Conservation (phyloP, 1,140 invertebrate species). For the Drosophila seguyi region DNA sequence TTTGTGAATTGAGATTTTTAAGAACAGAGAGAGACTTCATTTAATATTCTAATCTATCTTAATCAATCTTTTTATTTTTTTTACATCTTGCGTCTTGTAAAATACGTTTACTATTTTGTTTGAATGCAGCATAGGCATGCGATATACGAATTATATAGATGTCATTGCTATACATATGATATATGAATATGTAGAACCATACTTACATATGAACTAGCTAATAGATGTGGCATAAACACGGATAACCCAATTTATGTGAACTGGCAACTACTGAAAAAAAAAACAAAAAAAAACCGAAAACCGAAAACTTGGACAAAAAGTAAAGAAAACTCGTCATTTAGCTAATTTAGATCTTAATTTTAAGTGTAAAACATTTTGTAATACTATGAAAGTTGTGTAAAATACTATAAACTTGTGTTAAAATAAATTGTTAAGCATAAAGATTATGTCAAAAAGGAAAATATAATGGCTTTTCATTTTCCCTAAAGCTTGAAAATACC, state of each 20-base stretch:
- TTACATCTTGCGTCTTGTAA: conserved; percentile 64
- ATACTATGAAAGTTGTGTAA: conserved; percentile 71
- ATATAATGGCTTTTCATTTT: background rate
- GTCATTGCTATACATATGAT: conserved; percentile 53
- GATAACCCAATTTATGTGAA: conserved; percentile 48
- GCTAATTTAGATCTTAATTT: conserved; percentile 74
- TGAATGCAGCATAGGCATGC: conserved; percentile 44
- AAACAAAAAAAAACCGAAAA: conserved; percentile 37
- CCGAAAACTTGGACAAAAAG: conserved; percentile 34
- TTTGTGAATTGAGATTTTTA: conserved; percentile 75
- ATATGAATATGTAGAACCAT: conserved; percentile 41
- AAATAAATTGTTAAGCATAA: conserved; percentile 79
- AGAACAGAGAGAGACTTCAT: conserved; percentile 64
- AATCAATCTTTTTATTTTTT: conserved; percentile 51
- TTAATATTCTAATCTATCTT: conserved; percentile 58
- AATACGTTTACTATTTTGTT: conserved; percentile 67
- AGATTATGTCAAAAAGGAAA: conserved; percentile 31
- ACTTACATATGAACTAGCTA: conserved; percentile 38
- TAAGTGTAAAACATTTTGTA: conserved; percentile 70
- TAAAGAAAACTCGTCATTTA: conserved; percentile 54
- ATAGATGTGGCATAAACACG: conserved; percentile 24
- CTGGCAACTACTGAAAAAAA: conserved; percentile 39
- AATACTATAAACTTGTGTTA: conserved; percentile 78
- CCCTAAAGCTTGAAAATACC: too few relatives aligned
- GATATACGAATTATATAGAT: conserved; percentile 43